phyloP scores from a whole-genome alignment of 1,140 invertebrate genomes.

The Drosophila lowei region DNA sequence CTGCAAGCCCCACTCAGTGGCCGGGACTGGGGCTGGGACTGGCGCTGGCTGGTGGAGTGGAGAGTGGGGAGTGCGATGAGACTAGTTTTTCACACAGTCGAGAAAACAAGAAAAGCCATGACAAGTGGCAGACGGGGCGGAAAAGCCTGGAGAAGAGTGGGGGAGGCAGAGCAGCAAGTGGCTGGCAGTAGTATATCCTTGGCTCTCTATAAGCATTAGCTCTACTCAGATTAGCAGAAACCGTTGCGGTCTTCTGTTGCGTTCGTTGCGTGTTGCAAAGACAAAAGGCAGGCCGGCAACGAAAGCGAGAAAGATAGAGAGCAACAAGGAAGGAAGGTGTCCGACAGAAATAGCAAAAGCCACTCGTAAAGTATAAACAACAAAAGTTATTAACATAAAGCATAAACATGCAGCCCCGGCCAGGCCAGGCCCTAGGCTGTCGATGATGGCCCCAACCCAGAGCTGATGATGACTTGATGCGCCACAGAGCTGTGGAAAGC shows the following conservation, averaged over 20 bases:
- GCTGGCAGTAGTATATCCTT: conserved; percentile 28
- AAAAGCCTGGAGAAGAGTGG: conserved; percentile 9
- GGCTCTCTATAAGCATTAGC: conserved; percentile 5
- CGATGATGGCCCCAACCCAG: conserved; percentile 25
- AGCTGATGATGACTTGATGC: conserved; percentile 38
- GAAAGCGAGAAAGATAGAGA: conserved; percentile 52
- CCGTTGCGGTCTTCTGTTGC: conserved; percentile 20
- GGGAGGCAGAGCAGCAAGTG: neutral
- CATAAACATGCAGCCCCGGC: conserved; percentile 64
- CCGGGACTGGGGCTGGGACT: neutral
- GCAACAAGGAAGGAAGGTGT: conserved; percentile 57
- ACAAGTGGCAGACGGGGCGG: conserved; percentile 37
- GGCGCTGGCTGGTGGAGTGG: conserved; percentile 9
- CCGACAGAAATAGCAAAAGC: conserved; percentile 30
- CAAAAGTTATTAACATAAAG: conserved; percentile 75
- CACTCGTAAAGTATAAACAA: conserved; percentile 66
- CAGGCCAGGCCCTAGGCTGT: neutral
- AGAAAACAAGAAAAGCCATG: conserved; percentile 41
- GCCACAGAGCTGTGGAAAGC: conserved; percentile 47
- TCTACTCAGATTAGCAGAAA: conserved; percentile 29
- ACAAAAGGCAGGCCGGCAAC: conserved; percentile 42
- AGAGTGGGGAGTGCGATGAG: conserved; percentile 27
- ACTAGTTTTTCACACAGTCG: conserved; percentile 52
- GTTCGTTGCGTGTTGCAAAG: conserved; percentile 51
- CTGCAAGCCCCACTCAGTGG: conserved; percentile 19